phyloP scores from a whole-genome alignment of 1,140 invertebrate genomes.

The Helicorthomorpha holstii region DNA sequence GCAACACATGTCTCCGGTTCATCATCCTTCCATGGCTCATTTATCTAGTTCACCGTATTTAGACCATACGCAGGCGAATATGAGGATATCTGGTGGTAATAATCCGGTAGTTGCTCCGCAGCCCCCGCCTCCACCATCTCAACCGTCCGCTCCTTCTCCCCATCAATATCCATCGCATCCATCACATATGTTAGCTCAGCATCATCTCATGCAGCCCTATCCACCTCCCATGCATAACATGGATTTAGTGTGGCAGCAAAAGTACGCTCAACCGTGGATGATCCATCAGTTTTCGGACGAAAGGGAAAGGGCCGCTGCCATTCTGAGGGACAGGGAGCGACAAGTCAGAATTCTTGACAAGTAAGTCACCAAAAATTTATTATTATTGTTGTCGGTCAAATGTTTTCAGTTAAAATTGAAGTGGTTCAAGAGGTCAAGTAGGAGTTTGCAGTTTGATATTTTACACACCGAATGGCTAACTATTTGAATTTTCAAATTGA shows the following conservation, averaged over 20 bases:
- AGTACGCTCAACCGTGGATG: slow-evolving; percentile 22
- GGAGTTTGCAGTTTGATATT: no score
- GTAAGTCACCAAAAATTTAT: not conserved
- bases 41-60: not conserved
- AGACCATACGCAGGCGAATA: not conserved
- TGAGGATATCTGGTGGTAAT: not conserved
- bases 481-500: no score
- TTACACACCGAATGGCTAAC: no score
- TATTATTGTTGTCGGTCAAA: not conserved
- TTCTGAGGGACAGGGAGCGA: no score
- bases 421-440: no score
- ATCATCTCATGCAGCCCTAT: slow-evolving; percentile 7
- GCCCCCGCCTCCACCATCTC: slow-evolving; percentile 2
- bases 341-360: not conserved
- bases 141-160: not conserved
- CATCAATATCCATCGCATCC: not conserved
- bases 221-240: not conserved
- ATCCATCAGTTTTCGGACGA: slow-evolving; percentile 21
- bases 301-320: slow-evolving; percentile 23
- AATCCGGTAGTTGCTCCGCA: slow-evolving; percentile 6
- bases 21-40: not conserved
- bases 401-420: no score
- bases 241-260: slow-evolving; percentile 26
- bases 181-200: slow-evolving; percentile 2
- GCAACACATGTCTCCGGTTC: not conserved